Percentiles rank a stretch among this genome's conserved stretches.
These are phyloP conservation scores for Microcebus jonahi DNA, from an alignment of 2,113 vertebrate species.

Conservation along the genomic window DNA sequence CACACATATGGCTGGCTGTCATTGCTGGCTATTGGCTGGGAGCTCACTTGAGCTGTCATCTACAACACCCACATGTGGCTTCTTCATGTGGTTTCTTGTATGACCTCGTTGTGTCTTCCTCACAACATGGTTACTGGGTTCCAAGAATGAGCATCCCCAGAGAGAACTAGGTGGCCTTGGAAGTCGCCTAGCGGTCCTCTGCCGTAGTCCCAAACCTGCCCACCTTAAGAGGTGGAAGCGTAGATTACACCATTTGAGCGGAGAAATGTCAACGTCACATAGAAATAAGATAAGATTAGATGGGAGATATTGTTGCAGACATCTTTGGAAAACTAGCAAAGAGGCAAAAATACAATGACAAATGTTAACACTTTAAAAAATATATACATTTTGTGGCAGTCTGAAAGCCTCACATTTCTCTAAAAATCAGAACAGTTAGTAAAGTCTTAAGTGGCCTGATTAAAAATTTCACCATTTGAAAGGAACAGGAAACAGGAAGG, in stretches of 20 bases:
- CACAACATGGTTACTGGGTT: background rate
- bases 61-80: background rate
- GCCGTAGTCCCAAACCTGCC: background rate
- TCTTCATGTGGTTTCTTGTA: background rate
- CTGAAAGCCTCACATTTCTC: background rate
- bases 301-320: background rate
- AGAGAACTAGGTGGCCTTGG: background rate
- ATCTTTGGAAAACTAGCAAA: constrained; percentile 11
- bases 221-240: background rate
- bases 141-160: background rate
- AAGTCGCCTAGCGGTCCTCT: background rate
- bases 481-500: background rate
- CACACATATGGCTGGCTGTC: background rate
- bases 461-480: background rate
- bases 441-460: background rate
- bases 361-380: background rate
- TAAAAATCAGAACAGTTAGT: constrained; percentile 12
- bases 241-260: background rate
- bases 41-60: background rate
- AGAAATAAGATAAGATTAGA: background rate
- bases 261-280: background rate
- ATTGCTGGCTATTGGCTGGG: background rate
- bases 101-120: background rate
- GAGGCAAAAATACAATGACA: background rate
- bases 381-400: background rate